Conservation (phyloP, 2,888 invertebrate species). For the Neoaliturus tenellus region DNA sequence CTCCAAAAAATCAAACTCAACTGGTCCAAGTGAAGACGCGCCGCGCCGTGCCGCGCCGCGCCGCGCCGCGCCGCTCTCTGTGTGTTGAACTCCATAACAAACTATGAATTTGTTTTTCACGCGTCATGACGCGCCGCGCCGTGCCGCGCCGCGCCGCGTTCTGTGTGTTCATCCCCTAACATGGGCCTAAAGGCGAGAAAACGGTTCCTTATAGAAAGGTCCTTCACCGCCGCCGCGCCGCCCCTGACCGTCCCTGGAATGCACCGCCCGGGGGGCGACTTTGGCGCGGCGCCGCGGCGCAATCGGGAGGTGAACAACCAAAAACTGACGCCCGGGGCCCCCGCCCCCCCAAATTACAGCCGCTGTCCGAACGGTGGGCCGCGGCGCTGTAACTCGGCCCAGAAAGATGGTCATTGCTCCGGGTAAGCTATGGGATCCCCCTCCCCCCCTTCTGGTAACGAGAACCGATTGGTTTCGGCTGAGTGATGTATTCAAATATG, state of each 20-base stretch:
- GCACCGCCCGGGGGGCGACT: background rate
- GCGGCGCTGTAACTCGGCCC: background rate
- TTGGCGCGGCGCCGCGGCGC: conserved; percentile 3
- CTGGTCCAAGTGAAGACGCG: too few relatives aligned
- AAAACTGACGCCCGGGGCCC: conserved; percentile 20
- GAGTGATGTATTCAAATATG: conserved; percentile 6
- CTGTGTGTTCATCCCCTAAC: too few relatives aligned
- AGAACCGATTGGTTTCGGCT: background rate
- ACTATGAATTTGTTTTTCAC: too few relatives aligned
- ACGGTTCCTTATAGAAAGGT: too few relatives aligned
- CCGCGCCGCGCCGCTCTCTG: too few relatives aligned
- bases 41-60: too few relatives aligned
- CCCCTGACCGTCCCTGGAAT: background rate
- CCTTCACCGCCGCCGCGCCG: background rate
- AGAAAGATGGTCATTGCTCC: background rate
- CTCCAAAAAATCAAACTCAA: too few relatives aligned
- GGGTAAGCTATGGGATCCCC: background rate
- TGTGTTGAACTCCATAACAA: too few relatives aligned
- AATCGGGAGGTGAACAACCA: conserved; percentile 17
- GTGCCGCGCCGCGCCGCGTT: too few relatives aligned
- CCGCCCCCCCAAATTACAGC: background rate
- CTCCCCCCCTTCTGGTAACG: background rate
- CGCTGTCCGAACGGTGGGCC: background rate
- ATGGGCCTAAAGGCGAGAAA: too few relatives aligned
- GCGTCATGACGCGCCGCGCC: too few relatives aligned